Evolutionary conservation across 2,797 vertebrate species (phyloP), one percentile per base, ranked within the genome.

Genomic region (Poeciliopsis presidionis): DNA sequence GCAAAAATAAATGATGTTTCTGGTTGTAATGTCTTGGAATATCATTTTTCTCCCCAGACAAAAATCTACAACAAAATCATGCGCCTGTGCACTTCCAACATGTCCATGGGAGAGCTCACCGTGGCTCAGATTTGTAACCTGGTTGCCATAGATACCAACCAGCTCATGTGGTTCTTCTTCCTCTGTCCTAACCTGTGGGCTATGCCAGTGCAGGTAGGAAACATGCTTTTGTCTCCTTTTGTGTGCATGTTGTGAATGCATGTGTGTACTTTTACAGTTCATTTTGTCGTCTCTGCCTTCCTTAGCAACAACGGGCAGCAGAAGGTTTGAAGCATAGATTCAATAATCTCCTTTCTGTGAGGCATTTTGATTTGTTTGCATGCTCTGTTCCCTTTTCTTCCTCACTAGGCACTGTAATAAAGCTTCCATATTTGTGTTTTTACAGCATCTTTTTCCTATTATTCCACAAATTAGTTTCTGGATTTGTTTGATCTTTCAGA

Each of bases 111-210:
- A 0, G 98, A 98, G 87, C 97, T 99, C 90, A 98, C 97, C 0
- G 97, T 97, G 0, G 97, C 96, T 25, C 98, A 99, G 89, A 99
- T 99, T 92, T 99, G 98, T 92, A 99, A 98, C 92, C 94, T 99
- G 73, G 97, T 99, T 73, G 98, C 98, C 87, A 98, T 99, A 76
- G 98, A 99, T 85, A 97, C 98, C 91, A 99, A 99, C 90, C 98
- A 99, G 87, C 95, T 99, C 71, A 99, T 99, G 98, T 99, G 98
- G 98, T 99, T 99, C 94, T 99, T 99, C 94, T 99, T 99, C 89
- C 95, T 99, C 72, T 99, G 97, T 88, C 98, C 98, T 69, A 99
- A 99, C 91, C 95, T 99, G 87, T 99, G 98, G 96, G 98, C 98
- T 71, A 99, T 99, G 98, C 98, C 98, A 45, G 96, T 98, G 3